Base-by-base conservation (phyloP, 2,888 invertebrate species). In the Drosophila robusta region DNA sequence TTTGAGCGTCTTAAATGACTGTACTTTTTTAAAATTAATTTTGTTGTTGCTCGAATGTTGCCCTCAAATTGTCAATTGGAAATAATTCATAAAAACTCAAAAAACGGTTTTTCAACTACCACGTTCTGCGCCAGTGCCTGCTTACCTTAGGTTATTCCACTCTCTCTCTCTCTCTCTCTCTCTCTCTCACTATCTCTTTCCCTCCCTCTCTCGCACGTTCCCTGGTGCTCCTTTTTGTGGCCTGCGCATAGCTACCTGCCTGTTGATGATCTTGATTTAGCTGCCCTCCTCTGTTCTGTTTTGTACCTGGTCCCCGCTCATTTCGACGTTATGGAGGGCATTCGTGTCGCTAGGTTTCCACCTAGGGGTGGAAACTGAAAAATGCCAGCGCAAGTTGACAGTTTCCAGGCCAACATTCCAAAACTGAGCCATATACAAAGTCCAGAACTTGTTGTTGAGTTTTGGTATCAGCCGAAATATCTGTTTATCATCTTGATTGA, bases 31-130 rank as follows among this genome's bases (percentile, higher is more conserved):
- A 2, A 4, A 34, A 4, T 34, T 12, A 12, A 12, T 18, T 29
- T 22, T 39, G 66, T 38, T 42, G 34, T 51, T 49, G 41, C 36
- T 61, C 63, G 60, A 72, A 61, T 58, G 70, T 62, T 71, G 80
- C 56, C 50, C 70, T 70, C 49, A 62, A 80, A 84, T 86, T 83
- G 83, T 80, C 82, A 85, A 85, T 85, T 83, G 82, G 78, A 75
- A 26, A 80, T 79, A 70, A 73, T 78, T 85, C 70, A 70, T 70
- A 85, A 72, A 72, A 67, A 66, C 51, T 62, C 70, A 70, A 77
- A 84, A 78, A 82, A 70, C 22, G 78, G 77, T 83, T 78, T 76
- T 78, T 72, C 78, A 80, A 75, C 80, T 78, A 80, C 80, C 81
- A 83, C 84, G 84, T 78, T 86, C 70, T 86, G 86, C 73, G 73